Evolutionary conservation across 2,113 vertebrate genomes (phyloP).

Genomic region (Pluvialis apricaria): DNA sequence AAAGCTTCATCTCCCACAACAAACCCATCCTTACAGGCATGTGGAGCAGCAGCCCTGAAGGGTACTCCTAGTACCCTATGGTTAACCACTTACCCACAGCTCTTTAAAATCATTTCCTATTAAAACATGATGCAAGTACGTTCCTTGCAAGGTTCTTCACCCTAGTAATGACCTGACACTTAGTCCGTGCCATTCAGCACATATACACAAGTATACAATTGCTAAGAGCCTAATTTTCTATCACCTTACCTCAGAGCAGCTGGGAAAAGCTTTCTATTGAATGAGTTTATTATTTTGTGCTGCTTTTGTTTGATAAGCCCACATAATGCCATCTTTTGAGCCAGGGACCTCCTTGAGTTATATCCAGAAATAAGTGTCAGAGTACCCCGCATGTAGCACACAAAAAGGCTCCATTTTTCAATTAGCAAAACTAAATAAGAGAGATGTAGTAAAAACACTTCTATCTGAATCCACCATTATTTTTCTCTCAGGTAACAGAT

Average conservation of each 20-base stretch:
- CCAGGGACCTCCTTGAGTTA: neutral
- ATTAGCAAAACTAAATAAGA: neutral
- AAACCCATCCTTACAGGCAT: fast-evolving
- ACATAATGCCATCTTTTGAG: neutral
- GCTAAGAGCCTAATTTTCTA: neutral
- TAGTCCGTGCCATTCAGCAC: neutral
- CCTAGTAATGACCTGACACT: neutral
- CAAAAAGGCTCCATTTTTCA: neutral
- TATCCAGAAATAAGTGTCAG: neutral
- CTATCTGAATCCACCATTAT: neutral
- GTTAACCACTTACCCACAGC: neutral
- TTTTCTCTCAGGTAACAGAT: neutral
- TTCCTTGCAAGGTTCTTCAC: neutral
- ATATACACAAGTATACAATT: neutral
- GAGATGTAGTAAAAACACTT: neutral
- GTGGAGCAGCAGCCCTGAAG: neutral
- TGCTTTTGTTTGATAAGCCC: neutral
- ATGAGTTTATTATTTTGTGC: neutral
- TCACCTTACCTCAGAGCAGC: neutral
- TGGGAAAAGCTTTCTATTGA: neutral
- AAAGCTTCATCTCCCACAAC: neutral
- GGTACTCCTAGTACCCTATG: fast-evolving
- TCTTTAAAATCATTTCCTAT: neutral
- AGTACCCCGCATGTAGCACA: neutral
- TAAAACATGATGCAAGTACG: neutral